Base-by-base conservation (phyloP, 2,888 invertebrate genomes). In the Clostera curtula region DNA sequence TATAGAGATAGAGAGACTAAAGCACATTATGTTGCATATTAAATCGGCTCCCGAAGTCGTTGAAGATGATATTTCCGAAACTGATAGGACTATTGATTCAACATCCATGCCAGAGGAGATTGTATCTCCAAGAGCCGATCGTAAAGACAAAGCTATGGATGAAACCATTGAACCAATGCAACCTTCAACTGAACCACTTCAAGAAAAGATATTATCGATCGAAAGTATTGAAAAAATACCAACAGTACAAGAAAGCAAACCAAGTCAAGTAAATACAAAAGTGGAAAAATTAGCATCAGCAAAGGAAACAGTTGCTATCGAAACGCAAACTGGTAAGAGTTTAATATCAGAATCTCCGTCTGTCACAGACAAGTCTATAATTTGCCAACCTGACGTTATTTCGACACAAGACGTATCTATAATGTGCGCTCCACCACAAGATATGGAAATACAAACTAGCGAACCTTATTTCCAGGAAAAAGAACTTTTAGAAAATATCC, bases 91-190 rank as follows among this genome's bases (percentile, higher is more conserved):
- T 4, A 85, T 91, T 23, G 90, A 90, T 64, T 90, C 90, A 0
- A 86, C 86, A 23, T 89, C 90, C 27, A 90, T 91, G 88, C 90
- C 90, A 2, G 89, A 90, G 61, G 90, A 91, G 67, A 86, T 89
- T 49, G 82, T 85, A 10, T 66, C 71, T 13, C 72, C 75, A 6
- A 65, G 66, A 48, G 64, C 67, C n/a, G n/a, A n/a, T n/a, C n/a
- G n/a, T n/a, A n/a, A n/a, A n/a, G n/a, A n/a, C n/a, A n/a, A n/a
- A n/a, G n/a, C n/a, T n/a, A n/a, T n/a, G n/a, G n/a, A n/a, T n/a
- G n/a, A n/a, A n/a, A n/a, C n/a, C n/a, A n/a, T n/a, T n/a, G n/a
- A n/a, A n/a, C n/a, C n/a, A n/a, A n/a, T n/a, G n/a, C n/a, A n/a
- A n/a, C n/a, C n/a, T n/a, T n/a, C n/a, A n/a, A n/a, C n/a, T n/a